Base-by-base conservation (phyloP, 2,888 invertebrate species). In the Phyto melanocephala region DNA sequence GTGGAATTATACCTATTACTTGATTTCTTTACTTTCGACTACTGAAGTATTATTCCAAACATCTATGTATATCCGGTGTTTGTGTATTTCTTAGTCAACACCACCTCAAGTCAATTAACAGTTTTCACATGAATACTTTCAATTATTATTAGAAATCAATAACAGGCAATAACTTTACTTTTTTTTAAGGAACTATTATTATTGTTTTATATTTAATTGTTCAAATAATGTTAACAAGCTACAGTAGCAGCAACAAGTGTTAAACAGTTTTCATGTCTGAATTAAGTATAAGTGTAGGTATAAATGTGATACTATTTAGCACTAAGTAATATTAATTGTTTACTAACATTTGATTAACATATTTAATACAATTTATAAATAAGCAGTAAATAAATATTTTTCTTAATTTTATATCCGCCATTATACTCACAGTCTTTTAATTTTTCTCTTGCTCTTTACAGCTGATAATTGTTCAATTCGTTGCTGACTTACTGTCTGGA, bases 291-390 rank as follows among this genome's bases (percentile, higher is more conserved):
- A 20, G 13, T 42, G 33, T 10, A 17, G 13, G 13, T 42, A 20
- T 10, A 17, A n/a, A 42, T 33, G 56, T n/a, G 8, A 20, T 47
- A 47, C 3, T 35, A 22, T 45, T 58, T 20, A 33, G 3, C 35
- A 15, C 10, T 22, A 22, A 47, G 13, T 40, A 2, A n/a, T n/a
- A 65, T 47, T 22, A 56, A 37, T 11, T 20, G 8, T 1, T 45
- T 42, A 63, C n/a, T 28, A 70, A 28, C 28, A 10, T 56, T 50
- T 50, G 20, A 63, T 70, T 70, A 70, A 37, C 42, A 40, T 40
- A 58, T 22, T 65, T 70, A 70, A 63, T 28, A 56, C 28, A 63
- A 54, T 60, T 77, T 54, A 52, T 28, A 52, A 40, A 17, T n/a
- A 1, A 8, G 3, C 13, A 33, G n/a, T 62, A 50, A 42, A 40